phyloP scores from a whole-genome alignment of 2,113 vertebrate species.

The Uropsilus gracilis region DNA sequence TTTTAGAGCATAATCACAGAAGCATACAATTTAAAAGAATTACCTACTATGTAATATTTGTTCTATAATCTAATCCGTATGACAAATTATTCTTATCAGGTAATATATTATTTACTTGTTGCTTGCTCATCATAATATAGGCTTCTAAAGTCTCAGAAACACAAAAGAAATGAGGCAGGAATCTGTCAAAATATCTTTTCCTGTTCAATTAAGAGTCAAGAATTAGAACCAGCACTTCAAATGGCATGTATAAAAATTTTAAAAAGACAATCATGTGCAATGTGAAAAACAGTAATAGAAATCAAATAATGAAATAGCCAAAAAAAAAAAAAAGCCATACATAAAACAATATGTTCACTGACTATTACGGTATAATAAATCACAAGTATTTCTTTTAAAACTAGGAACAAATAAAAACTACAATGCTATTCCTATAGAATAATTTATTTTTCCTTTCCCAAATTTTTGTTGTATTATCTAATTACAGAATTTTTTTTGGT shows the following conservation, averaged over 20 bases:
- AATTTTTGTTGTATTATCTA: neutral
- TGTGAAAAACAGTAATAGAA: neutral
- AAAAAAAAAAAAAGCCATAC: constrained; percentile 39
- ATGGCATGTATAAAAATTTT: neutral
- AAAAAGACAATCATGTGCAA: neutral
- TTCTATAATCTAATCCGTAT: constrained; percentile 32
- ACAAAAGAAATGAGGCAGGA: neutral
- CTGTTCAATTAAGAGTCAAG: constrained; percentile 2
- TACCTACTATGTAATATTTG: neutral
- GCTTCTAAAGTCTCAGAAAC: constrained; percentile 2
- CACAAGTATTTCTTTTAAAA: constrained; percentile 1
- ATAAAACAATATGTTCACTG: neutral
- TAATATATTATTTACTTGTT: neutral
- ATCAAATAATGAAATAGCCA: neutral
- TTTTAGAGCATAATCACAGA: neutral
- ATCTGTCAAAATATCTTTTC: neutral
- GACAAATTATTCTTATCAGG: constrained; percentile 22
- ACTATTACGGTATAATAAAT: neutral
- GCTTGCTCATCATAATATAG: constrained; percentile 11
- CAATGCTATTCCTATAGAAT: neutral
- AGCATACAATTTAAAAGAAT: neutral
- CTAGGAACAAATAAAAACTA: neutral
- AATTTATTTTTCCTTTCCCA: constrained; percentile 16
- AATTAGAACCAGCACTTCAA: constrained; percentile 37
- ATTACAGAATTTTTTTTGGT: too few relatives aligned